Evolutionary conservation across 2,113 vertebrate genomes (phyloP).

Genomic region (Pseudorhombus dupliciocellatus): DNA sequence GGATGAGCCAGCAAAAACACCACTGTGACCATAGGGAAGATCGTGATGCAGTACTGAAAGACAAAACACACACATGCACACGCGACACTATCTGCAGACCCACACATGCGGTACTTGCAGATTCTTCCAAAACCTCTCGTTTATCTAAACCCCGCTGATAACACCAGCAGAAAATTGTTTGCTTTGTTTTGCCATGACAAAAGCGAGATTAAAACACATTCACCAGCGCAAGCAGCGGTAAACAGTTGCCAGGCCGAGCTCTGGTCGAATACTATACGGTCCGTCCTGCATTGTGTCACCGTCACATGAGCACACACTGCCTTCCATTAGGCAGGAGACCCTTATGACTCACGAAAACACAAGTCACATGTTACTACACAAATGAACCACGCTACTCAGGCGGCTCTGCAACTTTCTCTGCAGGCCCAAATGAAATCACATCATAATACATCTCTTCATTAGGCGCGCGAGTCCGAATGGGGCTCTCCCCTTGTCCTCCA

Average conservation of each 20-base stretch:
- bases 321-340: slow-evolving; percentile 80
- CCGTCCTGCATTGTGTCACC: slow-evolving; percentile 76
- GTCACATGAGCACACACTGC: slow-evolving; percentile 81
- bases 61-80: slow-evolving; percentile 1
- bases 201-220: slow-evolving; percentile 45
- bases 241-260: slow-evolving; percentile 62
- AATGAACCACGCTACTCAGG: slow-evolving; percentile 75
- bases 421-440: slow-evolving; percentile 74
- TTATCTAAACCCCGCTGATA: slow-evolving; percentile 6
- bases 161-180: slow-evolving; percentile 33
- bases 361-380: slow-evolving; percentile 83
- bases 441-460: slow-evolving; percentile 79
- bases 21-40: slow-evolving; percentile 67
- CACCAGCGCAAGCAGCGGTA: slow-evolving; percentile 44
- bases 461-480: slow-evolving; percentile 59
- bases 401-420: slow-evolving; percentile 66
- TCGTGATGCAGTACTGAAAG: slow-evolving; percentile 50
- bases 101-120: slow-evolving; percentile 27
- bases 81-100: slow-evolving; percentile 24
- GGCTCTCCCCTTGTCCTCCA: slow-evolving; percentile 65
- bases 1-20: slow-evolving; percentile 81
- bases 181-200: slow-evolving; percentile 46
- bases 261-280: slow-evolving; percentile 70
- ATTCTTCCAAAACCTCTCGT: neutral
- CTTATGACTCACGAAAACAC: slow-evolving; percentile 82